Conservation (phyloP, 2,888 invertebrate species). For the Pyrgus malvae region DNA sequence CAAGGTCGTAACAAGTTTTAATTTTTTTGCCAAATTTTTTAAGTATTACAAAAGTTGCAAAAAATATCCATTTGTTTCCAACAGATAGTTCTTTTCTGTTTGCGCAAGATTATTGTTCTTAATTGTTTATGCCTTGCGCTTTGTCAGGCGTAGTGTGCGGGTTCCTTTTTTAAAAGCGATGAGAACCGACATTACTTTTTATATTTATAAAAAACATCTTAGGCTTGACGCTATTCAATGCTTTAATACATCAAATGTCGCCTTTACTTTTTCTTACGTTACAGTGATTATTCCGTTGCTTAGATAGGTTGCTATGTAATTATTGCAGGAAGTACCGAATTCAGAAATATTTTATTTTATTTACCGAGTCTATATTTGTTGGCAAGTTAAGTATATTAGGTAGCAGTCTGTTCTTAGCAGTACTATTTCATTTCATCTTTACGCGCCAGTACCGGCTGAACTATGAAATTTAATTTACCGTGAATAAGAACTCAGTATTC, state of each 20-base stretch:
- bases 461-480: neutral
- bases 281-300: too few species aligned
- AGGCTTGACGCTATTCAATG: neutral
- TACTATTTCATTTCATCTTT: too few species aligned
- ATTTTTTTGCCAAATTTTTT: slow-evolving; percentile 62
- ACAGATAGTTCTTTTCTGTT: slow-evolving; percentile 47
- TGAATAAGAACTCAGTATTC: neutral
- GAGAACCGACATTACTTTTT: slow-evolving; percentile 12
- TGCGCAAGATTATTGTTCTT: slow-evolving; percentile 53
- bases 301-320: too few species aligned
- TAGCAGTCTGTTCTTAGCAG: too few species aligned
- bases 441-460: too few species aligned
- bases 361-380: too few species aligned
- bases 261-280: neutral
- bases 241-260: neutral
- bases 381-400: too few species aligned
- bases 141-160: slow-evolving; percentile 41
- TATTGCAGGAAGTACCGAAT: too few species aligned
- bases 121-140: slow-evolving; percentile 34
- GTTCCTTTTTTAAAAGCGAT: slow-evolving; percentile 25
- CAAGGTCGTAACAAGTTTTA: slow-evolving; percentile 40
- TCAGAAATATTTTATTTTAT: too few species aligned
- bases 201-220: slow-evolving; percentile 5
- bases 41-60: slow-evolving; percentile 56
- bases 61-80: slow-evolving; percentile 55